Percentiles rank a stretch among this genome's conserved stretches.
Conservation (phyloP, 2,797 vertebrate genomes). For the Leucoraja ocellata region DNA sequence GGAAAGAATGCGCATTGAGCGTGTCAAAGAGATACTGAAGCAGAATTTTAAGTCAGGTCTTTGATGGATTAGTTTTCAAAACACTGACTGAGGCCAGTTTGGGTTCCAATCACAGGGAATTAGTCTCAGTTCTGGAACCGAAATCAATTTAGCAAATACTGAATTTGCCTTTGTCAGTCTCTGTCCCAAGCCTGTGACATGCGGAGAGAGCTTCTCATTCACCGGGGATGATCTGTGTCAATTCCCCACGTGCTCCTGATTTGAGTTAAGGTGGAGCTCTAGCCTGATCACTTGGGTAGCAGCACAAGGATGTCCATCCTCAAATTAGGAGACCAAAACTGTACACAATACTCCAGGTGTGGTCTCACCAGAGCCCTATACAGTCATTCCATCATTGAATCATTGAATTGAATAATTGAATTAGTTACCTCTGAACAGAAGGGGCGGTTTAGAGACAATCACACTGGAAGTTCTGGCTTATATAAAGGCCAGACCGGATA, state of each 20-base stretch:
- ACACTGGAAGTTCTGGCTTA: no score
- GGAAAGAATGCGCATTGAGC: background rate
- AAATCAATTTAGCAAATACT: background rate
- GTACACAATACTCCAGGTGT: no score
- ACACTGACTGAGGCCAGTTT: background rate
- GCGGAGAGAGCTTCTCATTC: background rate
- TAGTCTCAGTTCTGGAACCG: background rate
- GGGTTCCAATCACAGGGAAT: background rate
- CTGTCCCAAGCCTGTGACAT: background rate
- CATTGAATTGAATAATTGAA: no score
- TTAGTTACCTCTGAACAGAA: no score
- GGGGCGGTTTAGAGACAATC: no score
- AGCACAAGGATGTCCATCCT: background rate
- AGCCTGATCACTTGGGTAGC: background rate
- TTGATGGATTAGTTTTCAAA: slow-evolving; percentile 1
- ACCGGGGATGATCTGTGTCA: background rate
- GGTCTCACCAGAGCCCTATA: no score
- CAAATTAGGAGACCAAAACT: no score
- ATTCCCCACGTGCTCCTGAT: background rate
- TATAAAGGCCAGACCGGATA: no score
- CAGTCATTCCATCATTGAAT: no score
- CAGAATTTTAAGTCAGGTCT: background rate
- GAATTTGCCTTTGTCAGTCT: background rate
- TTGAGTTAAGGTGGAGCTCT: no score
- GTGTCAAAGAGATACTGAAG: background rate